Base-by-base conservation (phyloP, 2,797 vertebrate species). In the Semotilus atromaculatus region DNA sequence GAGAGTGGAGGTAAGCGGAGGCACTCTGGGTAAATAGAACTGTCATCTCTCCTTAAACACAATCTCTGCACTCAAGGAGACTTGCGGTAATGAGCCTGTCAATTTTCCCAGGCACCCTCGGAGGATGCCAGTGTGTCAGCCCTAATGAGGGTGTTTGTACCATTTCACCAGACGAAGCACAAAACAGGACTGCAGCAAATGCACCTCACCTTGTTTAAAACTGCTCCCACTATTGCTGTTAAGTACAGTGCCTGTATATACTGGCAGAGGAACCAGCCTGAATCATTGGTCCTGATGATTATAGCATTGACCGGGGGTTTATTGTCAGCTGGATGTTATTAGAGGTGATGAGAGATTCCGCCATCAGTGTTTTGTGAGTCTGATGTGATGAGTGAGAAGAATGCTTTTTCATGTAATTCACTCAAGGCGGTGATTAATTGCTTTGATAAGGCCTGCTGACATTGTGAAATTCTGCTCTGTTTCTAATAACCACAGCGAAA, bases 61-160 rank as follows among this genome's bases (percentile, higher is more conserved):
- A 80, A 62, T 51, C 64, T 66, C 9, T 79, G 85, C 80, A 72
- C 80, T 84, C 53, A 31, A 80, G 68, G 77, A 76, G 81, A 84
- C 62, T 45, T 34, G 55, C 36, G 21, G 81, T 87, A 88, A 90
- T 87, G 86, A 88, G 84, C 43, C 84, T 82, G 84, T 84, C 83
- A 72, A 45, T 83, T 70, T 71, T 29, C 38, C 45, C 7, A 5
- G 78, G 58, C 78, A 34, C 72, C 43, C 81, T 86, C 38, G 9
- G 70, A 70, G 40, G 53, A 79, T 75, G 29, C 36, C 23, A 7
- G 71, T 34, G 79, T 76, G 62, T 84, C 78, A 75, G 84, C 18
- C 73, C 68, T 86, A 89, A 88, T 86, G 87, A 85, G 79, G 76
- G 83, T 68, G 74, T 81, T 87, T 87, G 81, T 82, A 85, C 81